Conservation (phyloP, 2,888 invertebrate species). For the Mystacides longicornis region DNA sequence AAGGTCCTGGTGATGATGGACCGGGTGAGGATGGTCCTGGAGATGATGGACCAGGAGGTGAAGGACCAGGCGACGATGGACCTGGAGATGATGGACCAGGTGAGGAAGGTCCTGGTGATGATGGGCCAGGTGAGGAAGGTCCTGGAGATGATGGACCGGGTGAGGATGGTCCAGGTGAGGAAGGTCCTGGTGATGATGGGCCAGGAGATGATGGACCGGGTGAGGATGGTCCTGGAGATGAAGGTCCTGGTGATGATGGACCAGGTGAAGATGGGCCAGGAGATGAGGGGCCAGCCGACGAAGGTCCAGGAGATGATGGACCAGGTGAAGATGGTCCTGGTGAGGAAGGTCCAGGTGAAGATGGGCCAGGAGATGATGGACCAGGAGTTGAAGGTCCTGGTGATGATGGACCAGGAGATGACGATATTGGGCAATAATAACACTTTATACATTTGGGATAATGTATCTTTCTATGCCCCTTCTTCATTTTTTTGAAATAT, state of each 20-base stretch:
- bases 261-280: background rate
- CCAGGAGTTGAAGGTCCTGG: background rate
- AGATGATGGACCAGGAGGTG: background rate
- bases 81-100: background rate
- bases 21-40: background rate
- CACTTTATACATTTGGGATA: slow-evolving; percentile 2
- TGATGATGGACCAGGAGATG: too few relatives aligned
- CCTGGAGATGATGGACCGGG: background rate
- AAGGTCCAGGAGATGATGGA: background rate
- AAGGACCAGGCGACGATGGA: background rate
- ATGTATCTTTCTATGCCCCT: background rate
- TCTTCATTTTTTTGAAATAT: background rate
- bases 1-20: background rate
- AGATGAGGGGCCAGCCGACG: background rate
- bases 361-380: background rate
- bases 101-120: background rate
- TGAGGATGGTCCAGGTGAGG: background rate
- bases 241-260: background rate
- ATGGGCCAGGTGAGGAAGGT: background rate
- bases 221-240: background rate
- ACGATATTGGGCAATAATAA: background rate
- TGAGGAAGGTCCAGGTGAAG: background rate
- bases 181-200: background rate
- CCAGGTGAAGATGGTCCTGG: background rate
- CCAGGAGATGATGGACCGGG: background rate